Evolutionary conservation across 1,140 invertebrate genomes (phyloP), one percentile per base, ranked within the genome.

Genomic region (Cherax quadricarinatus): DNA sequence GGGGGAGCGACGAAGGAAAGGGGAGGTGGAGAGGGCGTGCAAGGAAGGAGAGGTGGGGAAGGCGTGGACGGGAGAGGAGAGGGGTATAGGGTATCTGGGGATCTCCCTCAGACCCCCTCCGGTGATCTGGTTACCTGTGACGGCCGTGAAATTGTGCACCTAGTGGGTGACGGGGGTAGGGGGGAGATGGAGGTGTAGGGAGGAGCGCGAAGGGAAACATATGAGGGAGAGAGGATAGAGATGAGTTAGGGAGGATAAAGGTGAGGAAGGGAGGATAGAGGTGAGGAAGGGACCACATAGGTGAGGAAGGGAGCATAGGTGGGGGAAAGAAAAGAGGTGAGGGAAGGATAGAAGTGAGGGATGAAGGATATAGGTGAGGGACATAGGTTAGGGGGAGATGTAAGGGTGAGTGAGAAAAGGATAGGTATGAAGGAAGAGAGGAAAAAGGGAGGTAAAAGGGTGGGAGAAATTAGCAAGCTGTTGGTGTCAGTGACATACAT

Each of bases 101-200:
- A 14, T 41, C 53, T 5, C 62, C 85, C 70, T 70, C 49, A 14
- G 12, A 21, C 12, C 30, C 70, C 70, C 85, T 66, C n/a, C 70
- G 48, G 85, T 87, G 85, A 87, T 87, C 85, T 87, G 85, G 85
- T 87, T 87, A 87, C 70, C 48, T 53, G 85, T 87, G 85, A 87
- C 48, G 85, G 62, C 66, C 85, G 85, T 87, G 85, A 87, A 87
- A 87, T 87, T 88, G 87, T 80, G 87, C 53, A 81, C 51, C 53
- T 62, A 41, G 53, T 49, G 24, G 21, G 75, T 5, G 75, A 41
- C 4, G 73, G 49, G 12, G 75, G n/a, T 3, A 10, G 78, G n/a
- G 60, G 62, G 62, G 57, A 60, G 30, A 75, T 12, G 21, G 21
- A 70, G 24, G 49, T 18, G 41, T 18, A 18, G 41, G 24, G 24